These are phyloP conservation scores for Pandion haliaetus DNA, from an alignment of 2,113 vertebrate genomes.

Conservation along the genomic window DNA sequence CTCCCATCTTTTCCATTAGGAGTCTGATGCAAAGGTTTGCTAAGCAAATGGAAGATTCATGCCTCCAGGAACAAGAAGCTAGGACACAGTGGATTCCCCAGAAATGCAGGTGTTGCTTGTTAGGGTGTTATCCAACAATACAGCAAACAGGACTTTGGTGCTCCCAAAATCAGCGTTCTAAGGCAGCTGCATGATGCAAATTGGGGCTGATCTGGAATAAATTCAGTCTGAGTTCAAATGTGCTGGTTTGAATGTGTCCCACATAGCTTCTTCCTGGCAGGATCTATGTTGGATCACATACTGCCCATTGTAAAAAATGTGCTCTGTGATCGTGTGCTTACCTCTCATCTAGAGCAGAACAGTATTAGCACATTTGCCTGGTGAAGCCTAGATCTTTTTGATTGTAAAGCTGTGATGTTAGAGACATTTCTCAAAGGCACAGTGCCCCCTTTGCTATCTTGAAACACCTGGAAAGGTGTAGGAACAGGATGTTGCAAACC, in stretches of 20 bases:
- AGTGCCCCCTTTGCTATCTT: background rate
- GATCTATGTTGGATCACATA: background rate
- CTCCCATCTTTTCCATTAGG: background rate
- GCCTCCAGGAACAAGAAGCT: background rate
- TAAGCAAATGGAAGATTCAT: background rate
- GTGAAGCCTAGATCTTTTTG: background rate
- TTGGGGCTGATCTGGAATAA: background rate
- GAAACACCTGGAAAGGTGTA: background rate
- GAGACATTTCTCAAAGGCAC: background rate
- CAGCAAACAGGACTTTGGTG: background rate
- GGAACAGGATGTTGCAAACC: background rate
- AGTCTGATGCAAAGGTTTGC: background rate
- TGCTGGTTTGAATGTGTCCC: background rate
- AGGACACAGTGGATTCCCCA: background rate
- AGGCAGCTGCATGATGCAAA: background rate
- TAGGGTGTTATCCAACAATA: background rate
- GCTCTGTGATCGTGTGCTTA: background rate
- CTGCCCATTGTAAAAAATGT: rapidly evolving
- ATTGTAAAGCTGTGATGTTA: background rate
- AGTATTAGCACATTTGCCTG: background rate
- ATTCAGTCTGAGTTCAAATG: background rate
- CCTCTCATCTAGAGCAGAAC: background rate
- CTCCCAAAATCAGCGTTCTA: background rate
- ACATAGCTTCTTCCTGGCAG: background rate
- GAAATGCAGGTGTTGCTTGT: background rate